Percentiles rank a stretch among this genome's conserved stretches.
Evolutionary conservation across 2,888 invertebrate species (phyloP).

Genomic region (Campaea margaritaria): DNA sequence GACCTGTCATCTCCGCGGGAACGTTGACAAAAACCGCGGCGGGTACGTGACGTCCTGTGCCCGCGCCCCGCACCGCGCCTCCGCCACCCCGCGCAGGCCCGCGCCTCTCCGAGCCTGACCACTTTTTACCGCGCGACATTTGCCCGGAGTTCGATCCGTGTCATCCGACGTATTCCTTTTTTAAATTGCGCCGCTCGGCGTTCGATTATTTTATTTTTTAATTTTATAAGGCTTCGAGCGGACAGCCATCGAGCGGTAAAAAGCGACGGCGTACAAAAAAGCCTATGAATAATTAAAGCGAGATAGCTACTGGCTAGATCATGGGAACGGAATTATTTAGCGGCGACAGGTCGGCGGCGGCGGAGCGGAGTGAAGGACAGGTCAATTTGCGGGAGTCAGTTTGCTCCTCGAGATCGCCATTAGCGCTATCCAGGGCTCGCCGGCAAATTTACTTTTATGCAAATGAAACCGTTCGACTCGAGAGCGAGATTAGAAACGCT

Average conservation of each 20-base stretch:
- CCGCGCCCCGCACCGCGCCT: conserved; percentile 42
- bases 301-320: conserved; percentile 84
- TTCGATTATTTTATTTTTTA: conserved; percentile 81
- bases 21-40: conserved; percentile 85
- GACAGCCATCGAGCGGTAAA: conserved; percentile 77
- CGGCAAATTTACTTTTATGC: conserved; percentile 65
- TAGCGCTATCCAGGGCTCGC: conserved; percentile 55
- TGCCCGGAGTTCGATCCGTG: conserved; percentile 86
- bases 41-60: conserved; percentile 83
- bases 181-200: conserved; percentile 76
- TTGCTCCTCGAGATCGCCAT: conserved; percentile 65
- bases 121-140: conserved; percentile 85
- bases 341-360: conserved; percentile 78
- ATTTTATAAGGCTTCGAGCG: conserved; percentile 80
- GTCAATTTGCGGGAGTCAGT: conserved; percentile 80
- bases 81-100: conserved; percentile 37
- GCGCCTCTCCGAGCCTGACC: conserved; percentile 65
- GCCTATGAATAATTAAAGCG: conserved; percentile 85
- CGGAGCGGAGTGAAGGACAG: conserved; percentile 74
- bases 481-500: conserved; percentile 58
- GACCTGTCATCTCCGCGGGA: conserved; percentile 85
- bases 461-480: conserved; percentile 54
- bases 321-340: conserved; percentile 83
- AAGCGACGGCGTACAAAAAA: conserved; percentile 81
- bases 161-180: conserved; percentile 85